Percentiles rank a stretch among this genome's conserved stretches.
These are phyloP conservation scores for Tachina fera DNA, from an alignment of 2,888 invertebrate genomes.

Conservation along the genomic window DNA sequence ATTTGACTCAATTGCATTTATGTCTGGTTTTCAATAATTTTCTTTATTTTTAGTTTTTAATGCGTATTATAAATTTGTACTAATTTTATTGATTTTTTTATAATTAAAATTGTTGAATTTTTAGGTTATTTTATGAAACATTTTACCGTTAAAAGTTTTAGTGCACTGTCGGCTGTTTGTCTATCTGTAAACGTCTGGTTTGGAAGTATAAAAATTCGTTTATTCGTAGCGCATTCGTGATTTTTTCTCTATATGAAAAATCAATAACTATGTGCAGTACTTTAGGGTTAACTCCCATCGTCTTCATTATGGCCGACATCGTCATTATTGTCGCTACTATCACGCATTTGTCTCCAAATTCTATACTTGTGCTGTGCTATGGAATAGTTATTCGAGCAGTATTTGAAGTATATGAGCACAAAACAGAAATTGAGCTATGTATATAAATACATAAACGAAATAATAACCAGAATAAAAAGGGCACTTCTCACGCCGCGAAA, in stretches of 20 bases:
- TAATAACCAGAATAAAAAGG: constrained; percentile 26
- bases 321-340: not conserved
- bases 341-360: constrained; percentile 45
- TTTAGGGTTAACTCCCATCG: constrained; percentile 56
- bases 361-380: constrained; percentile 14
- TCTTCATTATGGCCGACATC: constrained; percentile 22
- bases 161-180: constrained; percentile 68
- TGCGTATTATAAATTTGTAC: not conserved
- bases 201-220: constrained; percentile 68
- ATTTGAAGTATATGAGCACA: constrained; percentile 1
- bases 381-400: constrained; percentile 18
- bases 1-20: not conserved
- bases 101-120: not conserved
- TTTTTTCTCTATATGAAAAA: constrained; percentile 77
- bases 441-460: not conserved
- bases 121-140: constrained; percentile 23
- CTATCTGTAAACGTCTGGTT: constrained; percentile 66
- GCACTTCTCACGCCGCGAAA: constrained; percentile 26
- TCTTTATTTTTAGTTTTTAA: not conserved
- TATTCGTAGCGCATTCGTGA: constrained; percentile 64
- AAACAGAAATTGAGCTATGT: not conserved
- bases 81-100: not conserved
- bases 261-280: constrained; percentile 76
- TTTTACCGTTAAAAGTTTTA: constrained; percentile 58
- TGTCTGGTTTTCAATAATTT: not conserved